Percentiles rank a stretch among this genome's conserved stretches.
Evolutionary conservation across 2,888 invertebrate species (phyloP).

Genomic region (Lapara coniferarum): DNA sequence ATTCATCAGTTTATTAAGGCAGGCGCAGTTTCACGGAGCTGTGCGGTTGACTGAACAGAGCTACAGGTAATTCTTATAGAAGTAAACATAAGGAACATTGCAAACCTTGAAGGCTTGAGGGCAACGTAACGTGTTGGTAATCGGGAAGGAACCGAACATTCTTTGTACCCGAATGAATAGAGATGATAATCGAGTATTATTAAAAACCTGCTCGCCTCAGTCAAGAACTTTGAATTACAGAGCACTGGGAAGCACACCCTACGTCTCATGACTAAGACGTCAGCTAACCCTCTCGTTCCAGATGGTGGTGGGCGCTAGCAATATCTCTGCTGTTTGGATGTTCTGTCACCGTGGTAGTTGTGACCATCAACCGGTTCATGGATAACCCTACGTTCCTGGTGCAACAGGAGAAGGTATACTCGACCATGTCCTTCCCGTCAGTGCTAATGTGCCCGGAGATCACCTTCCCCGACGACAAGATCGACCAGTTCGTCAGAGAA

Average conservation of each 20-base stretch:
- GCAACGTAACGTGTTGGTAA: too few relatives aligned
- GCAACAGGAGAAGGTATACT: constrained; percentile 36
- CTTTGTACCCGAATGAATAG: too few relatives aligned
- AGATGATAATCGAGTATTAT: too few relatives aligned
- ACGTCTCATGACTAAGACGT: constrained; percentile 1
- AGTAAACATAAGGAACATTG: too few relatives aligned
- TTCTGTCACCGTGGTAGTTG: constrained; percentile 44
- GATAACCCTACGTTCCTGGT: constrained; percentile 58
- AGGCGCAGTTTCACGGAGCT: constrained; percentile 62
- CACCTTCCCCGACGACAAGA: constrained; percentile 46
- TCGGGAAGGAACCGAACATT: too few relatives aligned
- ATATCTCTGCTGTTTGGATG: constrained; percentile 47
- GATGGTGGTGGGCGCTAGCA: constrained; percentile 52
- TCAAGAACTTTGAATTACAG: too few relatives aligned
- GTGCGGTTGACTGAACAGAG: constrained; percentile 50
- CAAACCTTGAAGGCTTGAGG: too few relatives aligned
- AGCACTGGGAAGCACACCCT: not conserved
- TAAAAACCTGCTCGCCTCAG: too few relatives aligned
- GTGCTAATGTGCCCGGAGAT: constrained; percentile 64
- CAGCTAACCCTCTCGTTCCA: constrained; percentile 36
- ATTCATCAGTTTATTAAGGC: constrained; percentile 39
- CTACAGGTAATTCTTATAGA: constrained; percentile 46
- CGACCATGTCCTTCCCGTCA: constrained; percentile 49
- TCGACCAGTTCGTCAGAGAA: constrained; percentile 50
- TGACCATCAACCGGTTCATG: constrained; percentile 49